Evolutionary conservation across 1,140 invertebrate genomes (phyloP).

Genomic region (Mercenaria mercenaria): DNA sequence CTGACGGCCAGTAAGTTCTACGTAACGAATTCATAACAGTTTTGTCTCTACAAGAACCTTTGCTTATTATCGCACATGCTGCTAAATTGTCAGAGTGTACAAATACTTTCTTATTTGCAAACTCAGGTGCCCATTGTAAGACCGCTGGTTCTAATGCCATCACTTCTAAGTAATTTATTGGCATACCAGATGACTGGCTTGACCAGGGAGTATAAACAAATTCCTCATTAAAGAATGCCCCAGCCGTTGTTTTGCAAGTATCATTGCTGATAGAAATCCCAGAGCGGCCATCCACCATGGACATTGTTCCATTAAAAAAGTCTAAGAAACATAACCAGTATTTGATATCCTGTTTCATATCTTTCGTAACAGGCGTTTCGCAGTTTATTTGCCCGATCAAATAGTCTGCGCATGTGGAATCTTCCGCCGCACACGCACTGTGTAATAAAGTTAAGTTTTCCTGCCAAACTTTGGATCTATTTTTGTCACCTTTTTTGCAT

Average conservation of each 20-base stretch:
- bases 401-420: background rate
- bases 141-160: background rate
- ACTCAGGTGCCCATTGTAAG: background rate
- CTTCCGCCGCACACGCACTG: background rate
- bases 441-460: conserved; percentile 36
- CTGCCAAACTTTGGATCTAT: conserved; percentile 2
- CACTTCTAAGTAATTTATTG: conserved; percentile 51
- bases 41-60: background rate
- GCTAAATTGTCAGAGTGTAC: conserved; percentile 10
- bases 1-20: conserved; percentile 12
- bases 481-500: background rate
- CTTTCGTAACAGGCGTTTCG: background rate
- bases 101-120: background rate
- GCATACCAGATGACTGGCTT: background rate
- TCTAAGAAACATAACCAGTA: conserved; percentile 14
- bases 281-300: background rate
- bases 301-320: conserved; percentile 15
- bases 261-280: background rate
- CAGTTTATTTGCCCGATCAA: background rate
- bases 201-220: background rate
- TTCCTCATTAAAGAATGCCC: conserved; percentile 23
- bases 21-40: background rate
- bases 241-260: background rate
- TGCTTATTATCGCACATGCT: conserved; percentile 22
- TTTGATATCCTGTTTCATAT: conserved; percentile 2